These are phyloP conservation scores for Trichonephila inaurata DNA, from an alignment of 1,140 invertebrate species.

Conservation along the genomic window DNA sequence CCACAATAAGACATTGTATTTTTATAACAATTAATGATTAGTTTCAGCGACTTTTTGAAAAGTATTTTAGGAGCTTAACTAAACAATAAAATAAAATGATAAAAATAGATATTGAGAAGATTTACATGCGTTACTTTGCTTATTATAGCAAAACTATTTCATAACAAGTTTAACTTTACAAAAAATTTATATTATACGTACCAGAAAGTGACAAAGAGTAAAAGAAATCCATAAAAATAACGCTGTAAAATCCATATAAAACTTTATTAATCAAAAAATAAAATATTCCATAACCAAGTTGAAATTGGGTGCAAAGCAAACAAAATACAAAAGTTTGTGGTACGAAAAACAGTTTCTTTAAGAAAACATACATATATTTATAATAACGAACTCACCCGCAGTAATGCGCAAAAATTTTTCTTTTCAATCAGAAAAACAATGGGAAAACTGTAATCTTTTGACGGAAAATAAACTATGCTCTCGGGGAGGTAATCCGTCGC, in stretches of 20 bases:
- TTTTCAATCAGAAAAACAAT: constrained; percentile 30
- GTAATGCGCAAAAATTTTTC: neutral
- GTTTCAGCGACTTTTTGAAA: too few species aligned
- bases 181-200: too few species aligned
- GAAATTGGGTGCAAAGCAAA: neutral
- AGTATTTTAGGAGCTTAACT: too few species aligned
- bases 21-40: too few species aligned
- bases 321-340: neutral
- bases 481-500: neutral
- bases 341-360: neutral
- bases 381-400: neutral
- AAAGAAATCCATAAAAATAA: neutral
- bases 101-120: too few species aligned
- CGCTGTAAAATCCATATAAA: neutral
- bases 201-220: neutral
- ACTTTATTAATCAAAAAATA: neutral
- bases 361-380: constrained; percentile 4
- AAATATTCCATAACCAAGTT: neutral
- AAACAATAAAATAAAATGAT: too few species aligned
- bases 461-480: constrained; percentile 27
- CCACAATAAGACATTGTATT: too few species aligned
- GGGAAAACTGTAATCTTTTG: constrained; percentile 15
- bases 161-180: too few species aligned
- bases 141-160: too few species aligned
- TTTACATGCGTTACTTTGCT: too few species aligned